Conservation (phyloP, 2,113 vertebrate genomes). For the Callorhinus ursinus region DNA sequence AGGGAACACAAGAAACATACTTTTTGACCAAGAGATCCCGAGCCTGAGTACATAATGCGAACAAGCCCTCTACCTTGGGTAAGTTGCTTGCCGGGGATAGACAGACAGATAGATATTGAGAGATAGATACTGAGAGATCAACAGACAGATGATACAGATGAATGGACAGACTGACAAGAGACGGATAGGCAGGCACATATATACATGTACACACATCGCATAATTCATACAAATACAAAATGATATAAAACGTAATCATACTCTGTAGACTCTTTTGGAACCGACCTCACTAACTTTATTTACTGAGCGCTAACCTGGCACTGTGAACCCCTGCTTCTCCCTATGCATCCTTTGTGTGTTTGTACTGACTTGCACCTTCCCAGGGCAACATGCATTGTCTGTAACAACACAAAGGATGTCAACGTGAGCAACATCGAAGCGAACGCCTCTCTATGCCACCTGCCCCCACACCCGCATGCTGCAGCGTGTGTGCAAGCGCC, state of each 20-base stretch:
- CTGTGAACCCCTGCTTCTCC: too few relatives aligned
- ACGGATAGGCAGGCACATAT: neutral
- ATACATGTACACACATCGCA: fast-evolving
- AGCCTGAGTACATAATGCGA: neutral
- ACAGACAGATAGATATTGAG: neutral
- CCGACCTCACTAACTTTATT: neutral
- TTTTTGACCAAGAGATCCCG: too few relatives aligned
- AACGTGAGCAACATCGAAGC: fast-evolving
- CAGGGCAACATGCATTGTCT: fast-evolving
- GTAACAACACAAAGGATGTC: fast-evolving
- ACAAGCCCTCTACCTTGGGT: neutral
- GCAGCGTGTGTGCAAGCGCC: fast-evolving
- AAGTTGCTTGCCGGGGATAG: neutral
- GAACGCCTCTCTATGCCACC: fast-evolving
- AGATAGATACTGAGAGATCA: neutral
- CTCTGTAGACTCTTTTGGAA: neutral
- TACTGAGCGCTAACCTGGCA: too few relatives aligned
- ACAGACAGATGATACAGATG: too few relatives aligned
- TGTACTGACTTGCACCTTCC: neutral
- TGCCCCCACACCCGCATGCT: fast-evolving
- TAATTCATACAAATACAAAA: fast-evolving
- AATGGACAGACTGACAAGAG: neutral
- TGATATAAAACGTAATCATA: neutral
- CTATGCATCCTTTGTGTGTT: fast-evolving
- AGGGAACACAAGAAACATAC: too few relatives aligned